These are phyloP conservation scores for Carapus acus DNA, from an alignment of 2,797 vertebrate species.

Conservation along the genomic window DNA sequence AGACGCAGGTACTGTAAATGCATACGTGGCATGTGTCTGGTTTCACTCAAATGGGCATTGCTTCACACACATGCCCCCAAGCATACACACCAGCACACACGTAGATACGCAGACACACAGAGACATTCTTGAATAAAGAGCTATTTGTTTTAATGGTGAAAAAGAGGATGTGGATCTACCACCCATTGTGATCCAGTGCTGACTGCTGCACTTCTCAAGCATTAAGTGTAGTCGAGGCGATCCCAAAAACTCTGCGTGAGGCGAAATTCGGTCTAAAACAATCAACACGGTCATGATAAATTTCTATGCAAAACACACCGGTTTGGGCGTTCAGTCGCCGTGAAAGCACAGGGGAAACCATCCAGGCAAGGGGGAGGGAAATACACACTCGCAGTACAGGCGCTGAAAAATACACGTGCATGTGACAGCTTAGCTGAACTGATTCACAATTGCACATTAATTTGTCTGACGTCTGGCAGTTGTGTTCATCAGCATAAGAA, in stretches of 20 bases:
- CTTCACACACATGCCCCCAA: neutral
- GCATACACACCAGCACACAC: constrained; percentile 1
- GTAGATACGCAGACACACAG: constrained; percentile 7
- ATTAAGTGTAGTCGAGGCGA: constrained; percentile 39
- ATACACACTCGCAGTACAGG: too few relatives aligned
- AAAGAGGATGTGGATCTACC: constrained; percentile 63
- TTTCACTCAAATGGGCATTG: constrained; percentile 19
- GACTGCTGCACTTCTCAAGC: constrained; percentile 55
- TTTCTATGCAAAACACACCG: constrained; percentile 25
- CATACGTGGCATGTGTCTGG: constrained; percentile 15
- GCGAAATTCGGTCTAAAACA: constrained; percentile 27
- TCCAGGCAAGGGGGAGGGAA: too few relatives aligned
- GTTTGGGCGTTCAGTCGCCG: neutral
- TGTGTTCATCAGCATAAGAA: neutral
- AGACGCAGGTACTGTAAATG: too few relatives aligned
- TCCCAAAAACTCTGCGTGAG: constrained; percentile 29
- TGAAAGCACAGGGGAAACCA: neutral
- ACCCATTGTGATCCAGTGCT: constrained; percentile 68
- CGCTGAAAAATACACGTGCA: too few relatives aligned
- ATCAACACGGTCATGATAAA: constrained; percentile 4
- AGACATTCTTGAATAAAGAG: constrained; percentile 56
- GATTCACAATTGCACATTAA: neutral
- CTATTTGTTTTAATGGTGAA: constrained; percentile 62
- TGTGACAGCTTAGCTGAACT: constrained; percentile 13
- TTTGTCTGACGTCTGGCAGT: too few relatives aligned